Conservation (phyloP, 1,140 invertebrate species). For the Euwallacea fornicatus region DNA sequence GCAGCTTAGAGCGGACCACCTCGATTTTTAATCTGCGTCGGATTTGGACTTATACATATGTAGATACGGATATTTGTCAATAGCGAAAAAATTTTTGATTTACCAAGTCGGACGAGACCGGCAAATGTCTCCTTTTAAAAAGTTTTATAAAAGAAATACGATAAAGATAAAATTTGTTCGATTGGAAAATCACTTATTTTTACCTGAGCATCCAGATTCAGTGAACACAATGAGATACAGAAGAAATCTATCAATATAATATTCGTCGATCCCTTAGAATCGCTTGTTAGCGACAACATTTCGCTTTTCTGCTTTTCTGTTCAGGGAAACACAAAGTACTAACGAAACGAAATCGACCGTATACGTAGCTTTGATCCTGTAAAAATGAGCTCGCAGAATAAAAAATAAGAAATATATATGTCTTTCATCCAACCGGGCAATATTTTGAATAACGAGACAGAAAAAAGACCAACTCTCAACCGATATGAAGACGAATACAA, state of each 20-base stretch:
- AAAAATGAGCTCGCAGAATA: conserved; percentile 33
- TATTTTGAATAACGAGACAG: conserved; percentile 38
- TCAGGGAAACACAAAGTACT: conserved; percentile 19
- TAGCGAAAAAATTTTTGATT: too few species aligned
- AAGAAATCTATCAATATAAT: conserved; percentile 23
- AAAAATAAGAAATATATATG: conserved; percentile 35
- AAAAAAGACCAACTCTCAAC: conserved; percentile 30
- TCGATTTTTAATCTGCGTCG: not conserved
- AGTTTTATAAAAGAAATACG: too few species aligned
- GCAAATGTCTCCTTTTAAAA: too few species aligned
- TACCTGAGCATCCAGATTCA: conserved; percentile 10
- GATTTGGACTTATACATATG: not conserved
- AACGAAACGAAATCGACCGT: conserved; percentile 32
- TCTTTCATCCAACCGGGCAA: conserved; percentile 34
- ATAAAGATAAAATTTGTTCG: too few species aligned
- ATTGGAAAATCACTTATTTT: conserved; percentile 7
- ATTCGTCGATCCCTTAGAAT: conserved; percentile 10
- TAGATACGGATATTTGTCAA: too few species aligned
- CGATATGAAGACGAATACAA: conserved; percentile 38
- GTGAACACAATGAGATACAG: conserved; percentile 9
- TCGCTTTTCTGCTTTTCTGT: conserved; percentile 18
- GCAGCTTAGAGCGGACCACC: not conserved
- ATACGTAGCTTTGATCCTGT: conserved; percentile 29
- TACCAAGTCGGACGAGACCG: too few species aligned
- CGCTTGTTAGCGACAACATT: conserved; percentile 33